Evolutionary conservation across 2,888 invertebrate genomes (phyloP).

Genomic region (Cantharis rufa): DNA sequence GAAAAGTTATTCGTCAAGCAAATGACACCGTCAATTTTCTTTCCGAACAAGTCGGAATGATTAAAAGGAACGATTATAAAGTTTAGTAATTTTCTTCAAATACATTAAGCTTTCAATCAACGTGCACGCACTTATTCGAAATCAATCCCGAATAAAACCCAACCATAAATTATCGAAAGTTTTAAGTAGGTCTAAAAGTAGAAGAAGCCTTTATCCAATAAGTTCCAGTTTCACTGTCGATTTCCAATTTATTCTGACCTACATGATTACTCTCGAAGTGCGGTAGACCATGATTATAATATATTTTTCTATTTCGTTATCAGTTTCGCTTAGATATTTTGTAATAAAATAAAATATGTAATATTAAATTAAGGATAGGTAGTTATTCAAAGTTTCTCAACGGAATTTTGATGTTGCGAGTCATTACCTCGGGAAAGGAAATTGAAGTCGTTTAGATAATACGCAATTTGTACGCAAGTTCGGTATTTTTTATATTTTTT

Average conservation of each 20-base stretch:
- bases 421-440: slow-evolving; percentile 7
- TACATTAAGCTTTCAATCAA: slow-evolving; percentile 14
- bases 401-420: slow-evolving; percentile 4
- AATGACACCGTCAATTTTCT: slow-evolving; percentile 18
- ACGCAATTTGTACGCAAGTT: slow-evolving; percentile 8
- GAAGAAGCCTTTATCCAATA: not conserved
- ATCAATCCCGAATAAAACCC: slow-evolving; percentile 1
- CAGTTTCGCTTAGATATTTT: not conserved
- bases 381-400: not conserved
- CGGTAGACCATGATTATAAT: not conserved
- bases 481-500: slow-evolving; percentile 3
- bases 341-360: slow-evolving; percentile 1
- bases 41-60: slow-evolving; percentile 1
- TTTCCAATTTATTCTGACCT: slow-evolving; percentile 1
- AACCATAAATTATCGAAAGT: slow-evolving; percentile 1
- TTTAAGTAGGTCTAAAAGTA: not conserved
- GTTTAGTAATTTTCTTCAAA: slow-evolving; percentile 7
- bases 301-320: not conserved
- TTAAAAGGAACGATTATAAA: slow-evolving; percentile 11
- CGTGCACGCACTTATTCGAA: slow-evolving; percentile 6
- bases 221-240: not conserved
- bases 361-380: slow-evolving; percentile 8
- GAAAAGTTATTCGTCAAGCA: slow-evolving; percentile 13
- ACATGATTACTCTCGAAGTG: not conserved
- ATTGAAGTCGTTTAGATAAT: slow-evolving; percentile 12